phyloP scores from a whole-genome alignment of 2,797 vertebrate species.

The Pseudochirops cupreus region DNA sequence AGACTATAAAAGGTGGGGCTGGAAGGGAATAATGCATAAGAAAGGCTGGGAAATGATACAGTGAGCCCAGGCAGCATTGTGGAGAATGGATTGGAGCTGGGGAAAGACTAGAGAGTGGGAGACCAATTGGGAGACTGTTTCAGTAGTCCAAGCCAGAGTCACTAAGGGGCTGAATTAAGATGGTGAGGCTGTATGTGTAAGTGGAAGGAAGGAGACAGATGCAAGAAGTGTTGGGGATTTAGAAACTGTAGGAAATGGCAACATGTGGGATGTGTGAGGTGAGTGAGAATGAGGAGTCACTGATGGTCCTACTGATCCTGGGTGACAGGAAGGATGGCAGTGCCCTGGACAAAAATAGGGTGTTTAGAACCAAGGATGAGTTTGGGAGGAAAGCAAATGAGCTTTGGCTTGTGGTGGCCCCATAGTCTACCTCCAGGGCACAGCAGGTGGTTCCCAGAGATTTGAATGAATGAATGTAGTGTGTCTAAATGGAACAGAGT shows the following conservation, averaged over 20 bases:
- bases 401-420: not conserved
- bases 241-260: not conserved
- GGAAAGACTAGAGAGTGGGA: not conserved
- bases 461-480: not conserved
- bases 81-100: not conserved
- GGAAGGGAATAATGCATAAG: not conserved
- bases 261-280: not conserved
- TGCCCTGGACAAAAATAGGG: not conserved
- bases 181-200: not conserved
- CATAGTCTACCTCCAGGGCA: not conserved
- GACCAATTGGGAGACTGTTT: not conserved
- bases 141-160: not conserved
- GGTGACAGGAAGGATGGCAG: no score
- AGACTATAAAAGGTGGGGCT: not conserved
- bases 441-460: not conserved
- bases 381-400: not conserved
- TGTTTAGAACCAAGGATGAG: not conserved
- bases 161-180: not conserved
- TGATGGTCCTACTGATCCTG: not conserved
- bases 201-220: not conserved
- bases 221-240: not conserved
- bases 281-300: not conserved
- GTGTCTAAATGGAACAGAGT: not conserved
- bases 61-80: not conserved
- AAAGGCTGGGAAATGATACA: not conserved